These are phyloP conservation scores for Calephelis perditalis DNA, from an alignment of 2,888 invertebrate genomes.

Conservation along the genomic window DNA sequence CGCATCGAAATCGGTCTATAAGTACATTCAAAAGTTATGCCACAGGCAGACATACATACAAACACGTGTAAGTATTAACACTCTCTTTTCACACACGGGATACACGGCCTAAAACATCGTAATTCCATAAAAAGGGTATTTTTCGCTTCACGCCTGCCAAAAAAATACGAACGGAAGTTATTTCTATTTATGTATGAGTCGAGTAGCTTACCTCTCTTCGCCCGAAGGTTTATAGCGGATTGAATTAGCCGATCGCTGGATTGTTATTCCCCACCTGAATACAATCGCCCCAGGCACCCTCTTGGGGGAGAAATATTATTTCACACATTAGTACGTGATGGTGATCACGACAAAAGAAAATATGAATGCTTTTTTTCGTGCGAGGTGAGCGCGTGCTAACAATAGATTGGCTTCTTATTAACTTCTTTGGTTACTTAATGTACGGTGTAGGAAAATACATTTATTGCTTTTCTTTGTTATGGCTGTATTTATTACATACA, in stretches of 20 bases:
- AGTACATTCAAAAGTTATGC: no score
- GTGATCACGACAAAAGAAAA: constrained; percentile 38
- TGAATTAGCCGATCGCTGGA: constrained; percentile 44
- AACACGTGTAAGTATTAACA: no score
- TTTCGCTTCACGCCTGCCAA: background rate
- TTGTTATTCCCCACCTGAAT: constrained; percentile 35
- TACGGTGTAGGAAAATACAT: no score
- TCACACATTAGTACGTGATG: constrained; percentile 53
- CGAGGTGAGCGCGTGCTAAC: background rate
- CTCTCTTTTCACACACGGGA: no score
- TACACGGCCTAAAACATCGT: no score
- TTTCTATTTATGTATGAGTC: constrained; percentile 1
- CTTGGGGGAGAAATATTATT: constrained; percentile 53
- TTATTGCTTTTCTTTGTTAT: no score
- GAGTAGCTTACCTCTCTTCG: constrained; percentile 30
- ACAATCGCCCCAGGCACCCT: constrained; percentile 46
- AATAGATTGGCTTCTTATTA: background rate
- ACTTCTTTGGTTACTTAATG: background rate
- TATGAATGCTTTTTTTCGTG: constrained; percentile 16
- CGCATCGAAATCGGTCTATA: no score
- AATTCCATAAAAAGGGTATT: no score
- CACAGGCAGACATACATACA: no score
- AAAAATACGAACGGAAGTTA: constrained; percentile 5
- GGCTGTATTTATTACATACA: no score
- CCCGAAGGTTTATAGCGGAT: constrained; percentile 41